Evolutionary conservation across 2,797 vertebrate species (phyloP).

Genomic region (Hydrophis major): DNA sequence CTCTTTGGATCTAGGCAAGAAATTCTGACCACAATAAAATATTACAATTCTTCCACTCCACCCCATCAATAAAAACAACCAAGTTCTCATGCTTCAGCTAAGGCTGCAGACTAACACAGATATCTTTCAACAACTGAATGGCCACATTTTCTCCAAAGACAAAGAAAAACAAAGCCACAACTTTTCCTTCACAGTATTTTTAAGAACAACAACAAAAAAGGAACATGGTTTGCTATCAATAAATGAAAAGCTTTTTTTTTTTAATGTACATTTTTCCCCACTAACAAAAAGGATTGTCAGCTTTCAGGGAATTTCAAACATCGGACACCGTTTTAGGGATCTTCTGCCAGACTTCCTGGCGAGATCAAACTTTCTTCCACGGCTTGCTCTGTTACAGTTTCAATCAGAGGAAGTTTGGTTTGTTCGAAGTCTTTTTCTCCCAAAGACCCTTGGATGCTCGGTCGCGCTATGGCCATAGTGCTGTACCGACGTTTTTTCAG

Average conservation of each 20-base stretch:
- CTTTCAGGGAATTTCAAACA: not conserved
- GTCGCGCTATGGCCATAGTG: not conserved
- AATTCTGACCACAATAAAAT: not conserved
- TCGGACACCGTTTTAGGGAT: not conserved
- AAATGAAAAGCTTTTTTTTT: not conserved
- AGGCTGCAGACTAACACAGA: not conserved
- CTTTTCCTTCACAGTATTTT: not conserved
- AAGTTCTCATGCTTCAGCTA: not conserved
- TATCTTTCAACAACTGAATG: not conserved
- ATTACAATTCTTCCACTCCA: not conserved
- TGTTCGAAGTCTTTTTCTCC: not conserved
- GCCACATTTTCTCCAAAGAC: fast-evolving
- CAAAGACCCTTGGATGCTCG: not conserved
- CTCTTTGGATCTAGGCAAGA: not conserved
- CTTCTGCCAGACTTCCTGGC: too few species aligned
- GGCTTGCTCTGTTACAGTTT: not conserved
- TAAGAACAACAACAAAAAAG: not conserved
- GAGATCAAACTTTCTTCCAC: not conserved
- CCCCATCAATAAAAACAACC: not conserved
- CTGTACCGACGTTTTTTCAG: not conserved
- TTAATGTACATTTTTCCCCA: not conserved
- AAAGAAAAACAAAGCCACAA: not conserved
- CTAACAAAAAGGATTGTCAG: not conserved
- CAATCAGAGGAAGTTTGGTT: not conserved
- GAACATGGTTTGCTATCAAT: not conserved